Evolutionary conservation across 2,113 vertebrate species (phyloP).

Genomic region (Sceloporus undulatus): DNA sequence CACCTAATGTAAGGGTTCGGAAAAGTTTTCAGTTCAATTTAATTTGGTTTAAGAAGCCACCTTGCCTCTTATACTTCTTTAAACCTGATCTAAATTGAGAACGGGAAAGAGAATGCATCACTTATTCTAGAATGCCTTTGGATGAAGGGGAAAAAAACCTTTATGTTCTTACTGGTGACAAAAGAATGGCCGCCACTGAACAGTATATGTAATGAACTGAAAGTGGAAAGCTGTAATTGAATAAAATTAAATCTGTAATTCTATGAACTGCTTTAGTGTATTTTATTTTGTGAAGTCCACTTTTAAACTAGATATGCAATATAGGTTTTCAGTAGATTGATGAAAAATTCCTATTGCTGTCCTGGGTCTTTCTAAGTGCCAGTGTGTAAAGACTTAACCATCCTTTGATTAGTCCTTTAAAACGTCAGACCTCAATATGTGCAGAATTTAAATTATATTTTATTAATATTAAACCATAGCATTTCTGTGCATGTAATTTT

Average conservation of each 20-base stretch:
- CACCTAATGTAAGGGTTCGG: background rate
- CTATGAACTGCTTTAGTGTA: conserved; percentile 69
- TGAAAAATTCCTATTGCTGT: background rate
- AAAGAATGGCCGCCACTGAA: conserved; percentile 47
- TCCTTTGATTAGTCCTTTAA: conserved; percentile 41
- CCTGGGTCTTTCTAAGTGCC: background rate
- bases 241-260: conserved; percentile 71
- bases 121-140: conserved; percentile 45
- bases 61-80: conserved; percentile 28
- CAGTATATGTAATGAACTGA: conserved; percentile 64
- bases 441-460: conserved; percentile 77
- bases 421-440: conserved; percentile 77
- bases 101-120: conserved; percentile 17
- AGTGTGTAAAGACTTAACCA: background rate
- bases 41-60: conserved; percentile 19
- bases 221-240: conserved; percentile 73
- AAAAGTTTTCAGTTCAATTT: conserved; percentile 34
- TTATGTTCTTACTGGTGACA: conserved; percentile 44
- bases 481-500: conserved; percentile 67
- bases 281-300: conserved; percentile 73
- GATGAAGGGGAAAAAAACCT: conserved; percentile 29
- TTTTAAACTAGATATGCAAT: conserved; percentile 65
- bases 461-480: conserved; percentile 69
- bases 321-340: too few species aligned
- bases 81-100: conserved; percentile 42